Evolutionary conservation across 2,797 vertebrate species (phyloP).

Genomic region (Pristis pectinata): DNA sequence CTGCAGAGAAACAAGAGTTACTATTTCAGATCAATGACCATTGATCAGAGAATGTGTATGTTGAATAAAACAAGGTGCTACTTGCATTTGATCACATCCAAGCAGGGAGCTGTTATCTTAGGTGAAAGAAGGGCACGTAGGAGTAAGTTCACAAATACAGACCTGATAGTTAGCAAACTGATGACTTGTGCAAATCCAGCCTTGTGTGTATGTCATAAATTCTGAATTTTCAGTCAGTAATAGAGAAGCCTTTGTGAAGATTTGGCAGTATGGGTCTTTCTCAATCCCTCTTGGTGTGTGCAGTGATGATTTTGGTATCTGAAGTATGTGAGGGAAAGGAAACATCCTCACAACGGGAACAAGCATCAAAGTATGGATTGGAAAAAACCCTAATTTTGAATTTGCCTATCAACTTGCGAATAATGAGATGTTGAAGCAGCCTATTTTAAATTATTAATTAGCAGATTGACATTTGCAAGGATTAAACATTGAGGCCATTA

Average conservation of each 20-base stretch:
- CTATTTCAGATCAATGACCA: not conserved
- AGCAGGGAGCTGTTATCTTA: not conserved
- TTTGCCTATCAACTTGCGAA: not conserved
- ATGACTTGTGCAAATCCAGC: not conserved
- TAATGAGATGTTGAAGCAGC: conserved; percentile 1
- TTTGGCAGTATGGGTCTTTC: not conserved
- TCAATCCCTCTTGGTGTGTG: not conserved
- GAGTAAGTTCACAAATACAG: not conserved
- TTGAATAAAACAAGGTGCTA: no score
- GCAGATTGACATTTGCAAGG: conserved; percentile 22
- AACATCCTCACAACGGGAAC: no score
- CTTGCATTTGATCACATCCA: not conserved
- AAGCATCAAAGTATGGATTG: not conserved
- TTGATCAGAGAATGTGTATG: no score
- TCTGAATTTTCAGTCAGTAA: not conserved
- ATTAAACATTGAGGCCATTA: conserved; percentile 18
- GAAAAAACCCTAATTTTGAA: not conserved
- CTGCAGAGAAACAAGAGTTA: no score
- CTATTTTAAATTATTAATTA: conserved; percentile 13
- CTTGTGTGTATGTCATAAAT: not conserved
- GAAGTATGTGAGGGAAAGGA: not conserved
- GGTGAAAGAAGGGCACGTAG: not conserved
- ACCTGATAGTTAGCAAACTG: not conserved
- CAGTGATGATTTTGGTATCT: not conserved
- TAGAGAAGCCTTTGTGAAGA: not conserved